Evolutionary conservation across 2,888 invertebrate species (phyloP), one percentile per base, ranked within the genome.

Genomic region (Habrosyne pyritoides): DNA sequence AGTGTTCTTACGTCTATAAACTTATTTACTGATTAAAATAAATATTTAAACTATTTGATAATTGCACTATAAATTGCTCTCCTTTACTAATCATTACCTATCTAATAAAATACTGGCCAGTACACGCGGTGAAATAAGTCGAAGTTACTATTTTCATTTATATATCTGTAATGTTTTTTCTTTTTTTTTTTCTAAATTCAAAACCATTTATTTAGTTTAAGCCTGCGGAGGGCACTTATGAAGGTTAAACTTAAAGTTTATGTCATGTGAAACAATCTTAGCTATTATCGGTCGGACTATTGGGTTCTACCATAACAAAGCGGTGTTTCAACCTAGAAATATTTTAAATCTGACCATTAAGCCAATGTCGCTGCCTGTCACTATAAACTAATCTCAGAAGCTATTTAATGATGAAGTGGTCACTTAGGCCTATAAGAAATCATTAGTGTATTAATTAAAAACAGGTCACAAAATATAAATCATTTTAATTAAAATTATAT

Each of bases 31-130:
- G 61, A 70, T 71, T 63, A 63, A 69, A 73, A 73, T 64, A 79
- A 73, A 66, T 66, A 77, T 77, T 67, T 69, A 53, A 66, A 70
- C 56, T 67, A 82, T 81, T 69, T 59, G 52, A 67, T 77, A 77
- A 74, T 76, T 75, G 67, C 67, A 22, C 54, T 66, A 62, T 73
- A 69, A 61, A 72, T 69, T 61, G 64, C 67, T 72, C 64, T 75
- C 63, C 65, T 69, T 73, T 63, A 24, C 57, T 60, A 54, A 60
- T 50, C 14, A 36, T 58, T 58, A 51, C 47, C 53, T 48, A 57
- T 42, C 57, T 54, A 64, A 56, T 64, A 65, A 67, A 69, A 47
- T 56, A 57, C 47, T 53, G 42, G 21, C 22, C 22, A 2, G 47
- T 21, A 47, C 22, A 47, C 12, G 10, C 21, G 14, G 10, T 21